Percentiles rank a stretch among this genome's conserved stretches.
Conservation (phyloP, 2,797 vertebrate genomes). For the Parambassis ranga region DNA sequence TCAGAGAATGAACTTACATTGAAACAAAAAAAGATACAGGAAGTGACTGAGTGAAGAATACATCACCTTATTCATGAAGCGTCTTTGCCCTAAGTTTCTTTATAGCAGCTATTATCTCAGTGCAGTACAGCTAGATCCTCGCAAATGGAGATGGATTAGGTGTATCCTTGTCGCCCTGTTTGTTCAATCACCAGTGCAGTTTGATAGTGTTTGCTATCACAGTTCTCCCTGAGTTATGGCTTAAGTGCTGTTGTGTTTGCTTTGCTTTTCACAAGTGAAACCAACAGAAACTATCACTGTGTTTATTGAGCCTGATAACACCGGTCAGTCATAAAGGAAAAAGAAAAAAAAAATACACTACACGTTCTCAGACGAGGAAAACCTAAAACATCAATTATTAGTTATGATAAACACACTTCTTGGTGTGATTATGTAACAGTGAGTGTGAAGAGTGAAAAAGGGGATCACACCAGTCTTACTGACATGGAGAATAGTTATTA, state of each 20-base stretch:
- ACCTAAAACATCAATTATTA: neutral
- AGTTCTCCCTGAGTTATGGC: constrained; percentile 9
- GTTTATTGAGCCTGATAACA: constrained; percentile 8
- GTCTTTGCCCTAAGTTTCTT: no score
- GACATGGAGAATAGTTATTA: constrained; percentile 42
- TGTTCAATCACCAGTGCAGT: neutral
- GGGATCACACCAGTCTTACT: constrained; percentile 4
- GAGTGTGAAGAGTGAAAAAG: neutral
- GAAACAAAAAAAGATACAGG: no score
- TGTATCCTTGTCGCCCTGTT: constrained; percentile 1
- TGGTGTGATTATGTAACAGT: constrained; percentile 9
- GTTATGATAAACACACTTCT: neutral
- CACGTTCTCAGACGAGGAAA: neutral
- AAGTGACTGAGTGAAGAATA: no score
- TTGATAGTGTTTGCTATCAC: constrained; percentile 4
- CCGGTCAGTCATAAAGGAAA: neutral
- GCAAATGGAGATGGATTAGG: constrained; percentile 13
- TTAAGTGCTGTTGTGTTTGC: constrained; percentile 37
- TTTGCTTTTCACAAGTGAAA: constrained; percentile 19
- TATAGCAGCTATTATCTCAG: neutral
- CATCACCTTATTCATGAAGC: no score
- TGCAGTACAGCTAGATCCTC: neutral
- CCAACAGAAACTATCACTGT: constrained; percentile 1
- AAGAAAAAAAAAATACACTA: neutral
- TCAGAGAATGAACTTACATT: no score